Conservation (phyloP, 2,888 invertebrate species). For the Dryobota labecula region DNA sequence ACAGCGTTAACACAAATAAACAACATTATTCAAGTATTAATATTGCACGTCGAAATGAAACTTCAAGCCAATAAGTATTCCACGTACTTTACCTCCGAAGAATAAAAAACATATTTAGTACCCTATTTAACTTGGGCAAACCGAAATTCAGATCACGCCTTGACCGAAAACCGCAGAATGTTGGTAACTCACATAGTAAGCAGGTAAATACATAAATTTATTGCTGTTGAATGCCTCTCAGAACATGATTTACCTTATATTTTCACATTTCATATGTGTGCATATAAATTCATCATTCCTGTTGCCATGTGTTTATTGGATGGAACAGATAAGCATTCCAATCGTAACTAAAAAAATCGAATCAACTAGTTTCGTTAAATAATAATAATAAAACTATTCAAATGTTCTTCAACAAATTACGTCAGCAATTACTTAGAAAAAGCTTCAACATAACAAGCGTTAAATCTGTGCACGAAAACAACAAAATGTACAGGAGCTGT, state of each 20-base stretch:
- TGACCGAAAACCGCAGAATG: slow-evolving; percentile 71
- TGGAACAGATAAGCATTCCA: not conserved
- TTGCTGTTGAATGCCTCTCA: slow-evolving; percentile 31
- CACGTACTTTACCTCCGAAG: slow-evolving; percentile 42
- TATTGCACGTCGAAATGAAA: slow-evolving; percentile 19
- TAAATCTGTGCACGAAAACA: slow-evolving; percentile 23
- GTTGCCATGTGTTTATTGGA: not conserved
- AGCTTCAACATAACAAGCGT: not conserved
- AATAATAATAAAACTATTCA: not conserved
- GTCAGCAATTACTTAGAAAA: slow-evolving; percentile 1
- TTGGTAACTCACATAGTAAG: slow-evolving; percentile 53
- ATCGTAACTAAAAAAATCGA: not conserved
- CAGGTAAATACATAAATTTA: slow-evolving; percentile 52
- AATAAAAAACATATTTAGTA: slow-evolving; percentile 63
- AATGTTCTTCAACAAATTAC: slow-evolving; percentile 5
- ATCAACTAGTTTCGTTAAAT: not conserved
- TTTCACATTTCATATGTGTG: slow-evolving; percentile 28
- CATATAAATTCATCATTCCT: too few relatives aligned
- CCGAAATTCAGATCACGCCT: slow-evolving; percentile 69
- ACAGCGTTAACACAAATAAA: not conserved
- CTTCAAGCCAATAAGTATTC: slow-evolving; percentile 47
- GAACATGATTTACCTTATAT: slow-evolving; percentile 29
- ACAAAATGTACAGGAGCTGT: slow-evolving; percentile 19
- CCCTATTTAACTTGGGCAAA: slow-evolving; percentile 65
- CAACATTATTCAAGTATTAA: slow-evolving; percentile 23